Conservation (phyloP, 2,888 invertebrate genomes). For the Bellardia bayeri region DNA sequence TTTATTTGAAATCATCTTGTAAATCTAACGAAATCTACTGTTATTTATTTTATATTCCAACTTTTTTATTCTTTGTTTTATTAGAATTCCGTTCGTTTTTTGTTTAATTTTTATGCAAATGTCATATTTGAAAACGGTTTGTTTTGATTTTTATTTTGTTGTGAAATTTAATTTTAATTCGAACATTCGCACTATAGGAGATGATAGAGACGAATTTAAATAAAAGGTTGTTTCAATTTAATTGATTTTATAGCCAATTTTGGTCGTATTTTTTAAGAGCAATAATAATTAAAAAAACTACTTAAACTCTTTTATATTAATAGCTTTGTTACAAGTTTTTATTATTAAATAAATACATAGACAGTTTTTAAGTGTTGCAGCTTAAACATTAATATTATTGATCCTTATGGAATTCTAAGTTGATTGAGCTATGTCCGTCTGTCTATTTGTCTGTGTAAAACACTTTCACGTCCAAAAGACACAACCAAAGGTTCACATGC, state of each 20-base stretch:
- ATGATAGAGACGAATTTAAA: background rate
- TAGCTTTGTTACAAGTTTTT: background rate
- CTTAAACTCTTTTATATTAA: background rate
- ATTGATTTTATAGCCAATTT: background rate
- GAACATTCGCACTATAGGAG: background rate
- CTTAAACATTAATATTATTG: too few species aligned
- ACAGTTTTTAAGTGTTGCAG: too few species aligned
- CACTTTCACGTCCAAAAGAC: too few species aligned
- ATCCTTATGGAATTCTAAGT: too few species aligned
- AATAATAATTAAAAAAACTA: too few species aligned
- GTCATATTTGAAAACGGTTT: background rate
- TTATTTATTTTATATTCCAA: constrained; percentile 11
- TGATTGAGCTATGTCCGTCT: too few species aligned
- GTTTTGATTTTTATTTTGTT: background rate
- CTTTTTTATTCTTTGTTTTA: constrained; percentile 15
- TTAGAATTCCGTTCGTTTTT: background rate
- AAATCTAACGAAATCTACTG: constrained; percentile 14
- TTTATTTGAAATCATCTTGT: constrained; percentile 18
- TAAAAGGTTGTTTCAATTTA: background rate
- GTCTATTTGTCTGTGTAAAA: too few species aligned
- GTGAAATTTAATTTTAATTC: background rate
- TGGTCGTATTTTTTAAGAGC: too few species aligned
- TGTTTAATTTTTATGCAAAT: constrained; percentile 20
- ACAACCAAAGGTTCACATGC: too few species aligned
- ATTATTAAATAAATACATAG: background rate